These are phyloP conservation scores for Cremastobaeus sp. DNA, from an alignment of 2,888 invertebrate genomes.

Conservation along the genomic window DNA sequence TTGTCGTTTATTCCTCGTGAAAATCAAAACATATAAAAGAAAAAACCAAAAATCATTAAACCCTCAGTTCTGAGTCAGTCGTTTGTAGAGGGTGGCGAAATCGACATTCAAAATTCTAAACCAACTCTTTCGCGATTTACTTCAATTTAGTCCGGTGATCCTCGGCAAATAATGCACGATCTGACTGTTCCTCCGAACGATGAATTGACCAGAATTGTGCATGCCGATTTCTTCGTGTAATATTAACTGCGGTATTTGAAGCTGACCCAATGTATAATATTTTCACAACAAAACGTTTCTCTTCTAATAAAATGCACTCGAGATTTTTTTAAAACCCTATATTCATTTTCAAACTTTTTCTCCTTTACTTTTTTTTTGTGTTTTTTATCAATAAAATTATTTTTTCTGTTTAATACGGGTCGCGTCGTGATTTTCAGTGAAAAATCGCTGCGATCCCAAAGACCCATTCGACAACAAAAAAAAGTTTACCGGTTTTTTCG, in stretches of 20 bases:
- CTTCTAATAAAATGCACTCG: slow-evolving; percentile 31
- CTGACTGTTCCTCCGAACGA: no score
- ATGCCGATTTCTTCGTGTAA: no score
- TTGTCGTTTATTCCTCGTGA: slow-evolving; percentile 30
- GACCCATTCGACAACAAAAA: slow-evolving; percentile 48
- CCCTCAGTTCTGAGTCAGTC: no score
- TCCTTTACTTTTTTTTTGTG: slow-evolving; percentile 17
- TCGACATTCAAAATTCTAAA: no score
- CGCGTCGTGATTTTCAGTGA: slow-evolving; percentile 44
- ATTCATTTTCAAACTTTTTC: slow-evolving; percentile 24
- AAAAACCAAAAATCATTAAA: slow-evolving; percentile 44
- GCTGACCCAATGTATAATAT: no score
- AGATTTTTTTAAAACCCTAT: slow-evolving; percentile 42
- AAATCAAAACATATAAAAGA: slow-evolving; percentile 50
- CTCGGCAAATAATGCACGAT: no score
- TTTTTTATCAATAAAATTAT: slow-evolving; percentile 34
- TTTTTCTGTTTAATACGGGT: slow-evolving; percentile 25
- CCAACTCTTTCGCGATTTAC: no score
- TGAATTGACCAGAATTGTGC: no score
- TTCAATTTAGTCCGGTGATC: no score
- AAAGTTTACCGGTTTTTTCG: slow-evolving; percentile 43
- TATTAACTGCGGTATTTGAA: no score
- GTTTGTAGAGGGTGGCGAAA: no score
- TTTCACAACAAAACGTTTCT: slow-evolving; percentile 9
- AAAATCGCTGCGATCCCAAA: slow-evolving; percentile 41